A percentile compares a stretch with the other conserved stretches of the same genome.
Conservation (phyloP, 2,888 invertebrate genomes). For the Incurvaria masculella region DNA sequence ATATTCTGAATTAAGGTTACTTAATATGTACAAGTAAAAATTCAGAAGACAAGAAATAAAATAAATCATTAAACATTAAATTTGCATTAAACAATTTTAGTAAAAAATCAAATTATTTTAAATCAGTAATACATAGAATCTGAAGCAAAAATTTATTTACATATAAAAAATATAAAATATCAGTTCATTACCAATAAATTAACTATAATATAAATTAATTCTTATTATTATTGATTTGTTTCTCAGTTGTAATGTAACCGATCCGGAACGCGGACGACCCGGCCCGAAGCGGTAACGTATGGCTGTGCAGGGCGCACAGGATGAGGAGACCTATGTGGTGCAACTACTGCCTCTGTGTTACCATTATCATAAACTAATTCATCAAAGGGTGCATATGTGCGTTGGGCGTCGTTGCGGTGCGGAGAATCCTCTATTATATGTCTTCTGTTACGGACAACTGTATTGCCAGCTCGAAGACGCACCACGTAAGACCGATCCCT, state of each 20-base stretch:
- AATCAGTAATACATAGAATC: background rate
- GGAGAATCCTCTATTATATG: background rate
- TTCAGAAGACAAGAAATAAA: background rate
- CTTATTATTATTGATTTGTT: background rate
- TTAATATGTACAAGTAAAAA: background rate
- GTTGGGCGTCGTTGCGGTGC: background rate
- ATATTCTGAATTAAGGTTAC: background rate
- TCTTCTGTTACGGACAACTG: background rate
- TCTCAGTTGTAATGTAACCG: background rate
- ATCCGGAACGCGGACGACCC: background rate
- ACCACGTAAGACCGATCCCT: background rate
- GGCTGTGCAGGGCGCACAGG: background rate
- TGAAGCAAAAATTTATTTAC: background rate
- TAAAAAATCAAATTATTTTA: background rate
- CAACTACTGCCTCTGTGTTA: background rate
- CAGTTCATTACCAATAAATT: too few species aligned
- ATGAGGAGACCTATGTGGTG: background rate
- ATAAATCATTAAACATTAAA: too few species aligned
- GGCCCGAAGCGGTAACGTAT: background rate
- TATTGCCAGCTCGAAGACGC: background rate
- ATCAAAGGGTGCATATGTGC: background rate
- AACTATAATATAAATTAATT: background rate
- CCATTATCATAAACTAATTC: background rate
- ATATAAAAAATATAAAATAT: background rate
- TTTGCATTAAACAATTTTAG: background rate